Percentiles rank a stretch among this genome's conserved stretches.
These are phyloP conservation scores for Rhyacophila brunnea DNA, from an alignment of 1,140 invertebrate species.

Conservation along the genomic window DNA sequence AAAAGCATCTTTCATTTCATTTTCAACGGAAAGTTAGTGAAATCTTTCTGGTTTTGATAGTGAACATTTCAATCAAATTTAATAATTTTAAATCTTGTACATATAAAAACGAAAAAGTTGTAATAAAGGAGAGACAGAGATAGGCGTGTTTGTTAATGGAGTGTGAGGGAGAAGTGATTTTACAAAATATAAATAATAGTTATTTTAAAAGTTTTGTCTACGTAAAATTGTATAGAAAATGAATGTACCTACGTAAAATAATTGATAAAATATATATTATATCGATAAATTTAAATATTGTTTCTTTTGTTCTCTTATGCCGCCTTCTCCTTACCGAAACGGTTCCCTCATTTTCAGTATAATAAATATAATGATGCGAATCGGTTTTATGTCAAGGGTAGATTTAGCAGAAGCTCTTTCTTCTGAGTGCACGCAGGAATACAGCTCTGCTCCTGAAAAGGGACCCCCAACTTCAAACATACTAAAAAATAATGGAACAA, in stretches of 20 bases:
- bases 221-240: constrained; percentile 36
- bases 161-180: constrained; percentile 14
- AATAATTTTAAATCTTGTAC: not conserved
- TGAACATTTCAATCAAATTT: not conserved
- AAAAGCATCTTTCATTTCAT: not conserved
- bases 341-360: too few species aligned
- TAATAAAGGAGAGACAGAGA: not conserved
- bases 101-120: not conserved
- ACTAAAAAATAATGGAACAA: too few species aligned
- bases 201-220: constrained; percentile 27
- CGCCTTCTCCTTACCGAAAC: too few species aligned
- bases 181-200: constrained; percentile 23
- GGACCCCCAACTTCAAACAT: too few species aligned
- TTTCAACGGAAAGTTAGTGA: not conserved
- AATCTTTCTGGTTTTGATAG: not conserved
- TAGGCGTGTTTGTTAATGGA: constrained; percentile 11
- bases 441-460: too few species aligned
- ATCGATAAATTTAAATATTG: constrained; percentile 20
- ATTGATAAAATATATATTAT: constrained; percentile 35
- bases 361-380: too few species aligned
- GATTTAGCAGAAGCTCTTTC: too few species aligned
- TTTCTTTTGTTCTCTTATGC: not conserved
- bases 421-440: too few species aligned
- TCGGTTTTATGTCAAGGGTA: too few species aligned
- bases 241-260: constrained; percentile 34